phyloP scores from a whole-genome alignment of 2,113 vertebrate genomes.

The Chauna torquata region DNA sequence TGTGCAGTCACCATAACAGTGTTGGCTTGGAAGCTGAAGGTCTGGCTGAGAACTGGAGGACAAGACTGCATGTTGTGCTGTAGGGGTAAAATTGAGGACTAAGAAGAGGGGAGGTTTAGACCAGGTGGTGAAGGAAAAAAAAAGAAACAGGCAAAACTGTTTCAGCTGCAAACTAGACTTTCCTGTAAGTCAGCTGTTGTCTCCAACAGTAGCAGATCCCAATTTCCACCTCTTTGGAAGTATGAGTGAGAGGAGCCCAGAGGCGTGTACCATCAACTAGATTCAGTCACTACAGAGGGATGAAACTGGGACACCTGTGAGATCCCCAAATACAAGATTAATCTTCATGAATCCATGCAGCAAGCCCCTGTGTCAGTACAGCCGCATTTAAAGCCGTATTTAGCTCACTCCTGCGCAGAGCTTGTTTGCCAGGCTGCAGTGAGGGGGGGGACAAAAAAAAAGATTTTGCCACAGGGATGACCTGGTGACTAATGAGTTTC shows the following conservation, averaged over 20 bases:
- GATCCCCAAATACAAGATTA: neutral
- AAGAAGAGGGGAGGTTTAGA: neutral
- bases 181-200: neutral
- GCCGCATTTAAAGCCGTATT: neutral
- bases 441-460: neutral
- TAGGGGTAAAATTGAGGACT: neutral
- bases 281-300: neutral
- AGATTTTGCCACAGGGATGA: neutral
- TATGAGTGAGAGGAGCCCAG: neutral
- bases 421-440: neutral
- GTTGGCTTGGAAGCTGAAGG: neutral
- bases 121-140: rapidly evolving
- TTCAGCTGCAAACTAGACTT: neutral
- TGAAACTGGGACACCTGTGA: neutral
- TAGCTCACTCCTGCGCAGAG: neutral
- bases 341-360: neutral
- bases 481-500: constrained; percentile 3
- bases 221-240: neutral
- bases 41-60: neutral
- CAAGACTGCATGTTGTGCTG: neutral
- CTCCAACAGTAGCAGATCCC: neutral
- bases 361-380: neutral
- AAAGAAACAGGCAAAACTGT: neutral
- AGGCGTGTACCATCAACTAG: neutral
- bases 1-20: rapidly evolving